Evolutionary conservation across 2,797 vertebrate species (phyloP), one percentile per base, ranked within the genome.

Genomic region (Myripristis murdjan): DNA sequence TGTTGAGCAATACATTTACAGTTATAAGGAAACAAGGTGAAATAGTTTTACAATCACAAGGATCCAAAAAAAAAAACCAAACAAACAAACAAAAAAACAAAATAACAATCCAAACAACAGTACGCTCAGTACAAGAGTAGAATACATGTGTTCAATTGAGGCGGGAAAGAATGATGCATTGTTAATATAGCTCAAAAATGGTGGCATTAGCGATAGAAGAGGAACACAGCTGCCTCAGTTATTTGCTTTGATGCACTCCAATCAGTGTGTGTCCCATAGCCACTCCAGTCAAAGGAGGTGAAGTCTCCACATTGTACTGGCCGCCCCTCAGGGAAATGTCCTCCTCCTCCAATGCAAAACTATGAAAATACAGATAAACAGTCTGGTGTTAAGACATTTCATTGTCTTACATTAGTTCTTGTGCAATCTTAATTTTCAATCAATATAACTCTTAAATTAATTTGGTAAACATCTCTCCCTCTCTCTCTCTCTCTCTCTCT

Each of bases 291-390:
- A 47, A 89, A 89, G 15, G 55, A 0, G 0, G 58, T 2, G 20
- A 91, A 93, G 54, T 90, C 86, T 8, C 79, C 89, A 58, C 85
- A 91, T 81, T 91, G 85, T 46, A 0, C 0, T 0, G 85, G 84
- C 2, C 0, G 6, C 0, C 0, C 2, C 56, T 91, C 75, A 3
- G 87, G 73, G 44, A 91, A 92, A 62, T 24, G 73, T 5, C 93
- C 90, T 20, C 90, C 87, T 58, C 89, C 89, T 18, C 91, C 88
- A 4, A 91, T 83, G 48, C 91, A 92, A 57, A 74, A 65, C 90
- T 93, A 9, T 16, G 12, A 12, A 43, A 16, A 53, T 4, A 52
- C 35, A 28, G 14, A 39, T 4, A 52, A 12, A 16, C 35, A 51
- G 9, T 39, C 64, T 39, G 15, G 39, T 43, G 39, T 43, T 43